Base-by-base conservation (phyloP, 2,888 invertebrate species). In the Eupithecia subfuscata region DNA sequence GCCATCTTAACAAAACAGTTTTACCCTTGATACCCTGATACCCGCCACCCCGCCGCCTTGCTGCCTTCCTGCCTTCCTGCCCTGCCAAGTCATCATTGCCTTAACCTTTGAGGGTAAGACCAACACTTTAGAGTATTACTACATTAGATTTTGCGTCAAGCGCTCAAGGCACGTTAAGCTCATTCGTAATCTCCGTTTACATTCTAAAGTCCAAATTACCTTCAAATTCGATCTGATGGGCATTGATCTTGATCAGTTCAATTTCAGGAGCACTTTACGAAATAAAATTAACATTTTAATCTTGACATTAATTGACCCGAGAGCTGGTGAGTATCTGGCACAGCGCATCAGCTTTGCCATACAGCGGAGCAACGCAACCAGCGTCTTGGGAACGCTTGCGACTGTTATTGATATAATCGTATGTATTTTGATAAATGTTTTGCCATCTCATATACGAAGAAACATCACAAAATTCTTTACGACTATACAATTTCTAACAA, bases 1-100 rank as follows among this genome's bases (percentile, higher is more conserved):
- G 75, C 76, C 75, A 67, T 75, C 76, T 75, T 70, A 77, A 70
- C 75, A 73, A 75, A 75, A 77, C 78, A 76, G 70, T 73, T 74
- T 69, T 70, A 69, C 75, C 77, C 43, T 37, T 65, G 40, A 73
- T 56, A 45, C 64, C 40, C 34, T 69, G n/a, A 18, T 11, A 22
- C n/a, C 69, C 34, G 25, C 12, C 30, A 30, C 40, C 56, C 11
- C 22, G 11, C 22, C 18, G 25, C 22, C 30, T n/a, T 25, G 12
- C 12, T 52, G 4, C 52, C 56, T 22, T 22, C 11, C 56, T n/a
- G 22, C 56, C 22, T 12, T 5, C 22, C 22, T 56, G 63, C 67
- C 25, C 40, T 37, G 67, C 45, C 71, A 70, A 65, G 52, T 75
- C 72, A 75, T 69, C 69, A 69, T 72, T 75, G 72, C 72, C 34